A percentile compares a stretch with the other conserved stretches of the same genome.
Conservation (phyloP, 2,797 vertebrate species). For the Margarornis squamiger region DNA sequence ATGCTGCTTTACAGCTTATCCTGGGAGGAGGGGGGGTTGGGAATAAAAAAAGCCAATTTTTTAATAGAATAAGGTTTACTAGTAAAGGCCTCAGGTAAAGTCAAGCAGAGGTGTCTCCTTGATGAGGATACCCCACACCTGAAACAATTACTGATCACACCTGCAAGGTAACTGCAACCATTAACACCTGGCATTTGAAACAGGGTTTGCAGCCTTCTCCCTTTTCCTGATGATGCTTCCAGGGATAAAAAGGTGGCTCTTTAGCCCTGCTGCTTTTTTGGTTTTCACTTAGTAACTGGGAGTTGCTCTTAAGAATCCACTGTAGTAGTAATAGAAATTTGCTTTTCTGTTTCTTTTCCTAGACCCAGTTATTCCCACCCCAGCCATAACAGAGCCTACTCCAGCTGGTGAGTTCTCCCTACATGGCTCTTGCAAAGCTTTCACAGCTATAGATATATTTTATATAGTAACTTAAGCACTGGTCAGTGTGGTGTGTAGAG, state of each 20-base stretch:
- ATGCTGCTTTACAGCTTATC: neutral
- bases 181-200: neutral
- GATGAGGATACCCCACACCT: neutral
- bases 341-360: neutral
- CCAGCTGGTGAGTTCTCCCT: neutral
- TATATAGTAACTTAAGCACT: neutral
- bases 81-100: neutral
- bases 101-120: neutral
- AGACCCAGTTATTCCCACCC: neutral
- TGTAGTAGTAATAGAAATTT: neutral
- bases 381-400: rapidly evolving
- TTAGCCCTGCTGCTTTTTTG: too few relatives aligned
- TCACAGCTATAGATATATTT: neutral
- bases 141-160: neutral
- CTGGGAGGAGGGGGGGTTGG: neutral
- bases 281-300: neutral
- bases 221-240: neutral
- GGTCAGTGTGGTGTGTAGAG: neutral
- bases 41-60: neutral
- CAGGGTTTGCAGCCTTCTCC: neutral
- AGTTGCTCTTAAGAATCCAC: neutral
- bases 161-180: neutral
- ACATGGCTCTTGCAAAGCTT: neutral
- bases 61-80: neutral
- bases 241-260: neutral